These are phyloP conservation scores for Chloroclystis v-ata DNA, from an alignment of 2,888 invertebrate genomes.

Conservation along the genomic window DNA sequence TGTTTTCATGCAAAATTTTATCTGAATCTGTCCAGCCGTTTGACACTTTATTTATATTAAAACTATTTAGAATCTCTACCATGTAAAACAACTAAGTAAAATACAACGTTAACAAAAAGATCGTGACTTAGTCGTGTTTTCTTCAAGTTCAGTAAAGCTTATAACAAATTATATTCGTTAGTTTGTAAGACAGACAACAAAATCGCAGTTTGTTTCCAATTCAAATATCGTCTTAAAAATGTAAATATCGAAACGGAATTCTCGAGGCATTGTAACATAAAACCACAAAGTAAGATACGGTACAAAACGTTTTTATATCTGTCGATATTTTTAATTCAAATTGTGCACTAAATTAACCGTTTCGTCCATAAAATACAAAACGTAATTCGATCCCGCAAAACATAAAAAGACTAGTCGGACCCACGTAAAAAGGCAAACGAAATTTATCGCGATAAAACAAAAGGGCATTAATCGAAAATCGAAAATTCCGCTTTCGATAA, in stretches of 20 bases:
- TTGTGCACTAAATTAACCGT: constrained; percentile 18
- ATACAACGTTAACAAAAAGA: too few relatives aligned
- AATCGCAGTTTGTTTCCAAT: not conserved
- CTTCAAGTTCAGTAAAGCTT: too few relatives aligned
- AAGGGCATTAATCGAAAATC: constrained; percentile 29
- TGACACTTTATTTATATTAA: too few relatives aligned
- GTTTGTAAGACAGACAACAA: not conserved
- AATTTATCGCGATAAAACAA: constrained; percentile 31
- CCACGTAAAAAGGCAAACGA: constrained; percentile 7
- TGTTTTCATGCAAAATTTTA: too few relatives aligned
- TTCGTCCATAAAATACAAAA: constrained; percentile 21
- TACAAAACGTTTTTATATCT: constrained; percentile 2
- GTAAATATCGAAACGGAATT: not conserved
- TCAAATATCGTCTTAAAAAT: not conserved
- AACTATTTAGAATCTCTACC: too few relatives aligned
- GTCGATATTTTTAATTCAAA: constrained; percentile 18
- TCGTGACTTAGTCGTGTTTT: too few relatives aligned
- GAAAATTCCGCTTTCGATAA: constrained; percentile 26
- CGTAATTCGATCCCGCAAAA: constrained; percentile 25
- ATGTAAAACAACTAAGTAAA: too few relatives aligned
- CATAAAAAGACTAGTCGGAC: constrained; percentile 20
- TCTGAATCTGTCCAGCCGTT: too few relatives aligned
- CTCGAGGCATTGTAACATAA: not conserved
- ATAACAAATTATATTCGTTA: too few relatives aligned
- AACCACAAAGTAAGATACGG: constrained; percentile 2